A percentile compares a stretch with the other conserved stretches of the same genome.
Evolutionary conservation across 2,797 vertebrate genomes (phyloP).

Genomic region (Hippoglossus hippoglossus): DNA sequence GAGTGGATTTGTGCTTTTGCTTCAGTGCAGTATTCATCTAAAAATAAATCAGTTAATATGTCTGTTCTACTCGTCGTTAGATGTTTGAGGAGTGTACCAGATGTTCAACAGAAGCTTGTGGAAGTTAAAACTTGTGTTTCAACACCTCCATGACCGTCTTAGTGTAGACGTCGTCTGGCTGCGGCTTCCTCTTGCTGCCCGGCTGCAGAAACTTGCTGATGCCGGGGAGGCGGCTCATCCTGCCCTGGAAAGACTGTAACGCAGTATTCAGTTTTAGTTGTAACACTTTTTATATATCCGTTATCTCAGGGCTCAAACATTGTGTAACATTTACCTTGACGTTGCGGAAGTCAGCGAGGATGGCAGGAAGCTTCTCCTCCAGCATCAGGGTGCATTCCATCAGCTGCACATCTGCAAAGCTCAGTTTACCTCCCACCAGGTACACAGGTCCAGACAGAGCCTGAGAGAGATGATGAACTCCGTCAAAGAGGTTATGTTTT

Average conservation of each 20-base stretch:
- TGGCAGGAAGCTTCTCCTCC: slow-evolving; percentile 85
- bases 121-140: neutral
- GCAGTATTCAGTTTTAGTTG: neutral
- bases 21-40: neutral
- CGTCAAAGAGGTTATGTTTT: too few relatives aligned
- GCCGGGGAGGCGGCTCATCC: slow-evolving; percentile 81
- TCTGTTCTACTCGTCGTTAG: neutral
- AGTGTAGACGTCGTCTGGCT: slow-evolving; percentile 64
- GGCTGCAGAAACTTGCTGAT: slow-evolving; percentile 88
- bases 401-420: slow-evolving; percentile 89
- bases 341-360: slow-evolving; percentile 82
- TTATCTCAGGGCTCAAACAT: neutral
- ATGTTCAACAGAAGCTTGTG: neutral
- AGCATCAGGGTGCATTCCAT: slow-evolving; percentile 87
- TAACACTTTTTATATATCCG: neutral
- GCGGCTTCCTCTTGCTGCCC: slow-evolving; percentile 87
- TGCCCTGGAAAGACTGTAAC: slow-evolving; percentile 85
- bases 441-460: slow-evolving; percentile 80
- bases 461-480: slow-evolving; percentile 63
- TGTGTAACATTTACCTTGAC: slow-evolving; percentile 51
- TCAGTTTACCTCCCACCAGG: slow-evolving; percentile 89
- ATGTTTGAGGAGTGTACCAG: neutral
- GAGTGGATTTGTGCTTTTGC: neutral
- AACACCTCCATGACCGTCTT: slow-evolving; percentile 74
- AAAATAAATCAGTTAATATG: neutral